Evolutionary conservation across 2,888 invertebrate genomes (phyloP), one percentile per base, ranked within the genome.

Genomic region (Amblyteles armatorius): DNA sequence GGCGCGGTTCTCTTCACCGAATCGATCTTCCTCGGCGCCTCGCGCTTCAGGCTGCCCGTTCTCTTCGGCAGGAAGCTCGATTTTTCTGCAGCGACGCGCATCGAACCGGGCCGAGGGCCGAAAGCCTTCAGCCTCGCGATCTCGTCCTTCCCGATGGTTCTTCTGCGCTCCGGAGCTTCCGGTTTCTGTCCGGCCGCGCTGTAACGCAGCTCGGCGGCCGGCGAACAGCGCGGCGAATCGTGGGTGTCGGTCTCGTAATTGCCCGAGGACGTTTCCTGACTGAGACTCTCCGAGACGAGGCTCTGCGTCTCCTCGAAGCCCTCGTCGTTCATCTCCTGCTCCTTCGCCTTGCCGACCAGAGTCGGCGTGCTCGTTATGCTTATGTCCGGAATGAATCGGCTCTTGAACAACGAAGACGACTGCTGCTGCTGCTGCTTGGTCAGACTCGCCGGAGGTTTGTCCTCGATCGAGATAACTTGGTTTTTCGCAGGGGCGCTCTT

Each of bases 241-340:
- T 95, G 96, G 63, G 95, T 95, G 87, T 96, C 96, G 1, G 96
- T 96, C 90, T 97, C 94, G 84, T 94, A 94, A 87, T 94, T 97
- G 88, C 96, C 96, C 0, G 97, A 97, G 0, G 97, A 97, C 1
- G 97, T 97, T 63, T 97, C 97, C 90, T 97, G 97, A 67, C 97
- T 97, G 3, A 97, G 96, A 7, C 97, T 97, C 92, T 98, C 98
- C 0, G 98, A 98, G 90, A 97, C 97, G 74, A 98, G 94, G 91
- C 97, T 98, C 91, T 98, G 98, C 0, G 97, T 97, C 94, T 98
- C 98, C 93, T 98, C 98, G 91, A 98, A 98, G 9, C 98, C 98
- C 95, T 98, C 98, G 92, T 98, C 98, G 91, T 97, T 97, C 65
- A 97, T 93, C 89, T 98, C 98, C 87, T 96, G 96, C 87, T 97